Evolutionary conservation across 2,113 vertebrate species (phyloP).

Genomic region (Bungarus multicinctus): DNA sequence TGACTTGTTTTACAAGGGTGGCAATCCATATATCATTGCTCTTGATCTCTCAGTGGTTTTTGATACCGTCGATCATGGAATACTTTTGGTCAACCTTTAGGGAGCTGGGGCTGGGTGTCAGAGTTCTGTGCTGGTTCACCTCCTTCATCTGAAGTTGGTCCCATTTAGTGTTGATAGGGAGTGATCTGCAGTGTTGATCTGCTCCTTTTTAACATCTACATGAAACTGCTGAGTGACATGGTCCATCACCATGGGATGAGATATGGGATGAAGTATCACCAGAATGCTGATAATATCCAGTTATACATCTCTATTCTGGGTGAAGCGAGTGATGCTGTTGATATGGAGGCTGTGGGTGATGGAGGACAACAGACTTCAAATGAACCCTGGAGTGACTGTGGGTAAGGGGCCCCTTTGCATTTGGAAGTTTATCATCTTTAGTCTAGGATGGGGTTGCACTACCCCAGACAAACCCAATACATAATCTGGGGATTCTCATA

Average conservation of each 20-base stretch:
- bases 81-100: background rate
- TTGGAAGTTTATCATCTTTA: background rate
- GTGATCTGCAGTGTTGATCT: background rate
- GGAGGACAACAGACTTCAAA: background rate
- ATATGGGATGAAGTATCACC: background rate
- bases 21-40: background rate
- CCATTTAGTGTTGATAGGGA: background rate
- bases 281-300: background rate
- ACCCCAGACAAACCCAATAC: background rate
- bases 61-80: background rate
- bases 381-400: background rate
- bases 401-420: background rate
- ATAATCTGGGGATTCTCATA: background rate
- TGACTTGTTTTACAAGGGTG: background rate
- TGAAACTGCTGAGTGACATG: background rate
- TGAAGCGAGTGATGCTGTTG: background rate
- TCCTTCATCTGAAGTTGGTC: background rate
- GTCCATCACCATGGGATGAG: background rate
- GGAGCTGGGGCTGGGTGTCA: background rate
- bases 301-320: background rate
- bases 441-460: background rate
- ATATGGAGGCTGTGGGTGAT: background rate
- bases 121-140: background rate
- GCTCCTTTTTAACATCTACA: background rate
- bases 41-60: background rate